These are phyloP conservation scores for Hormiphora californensis DNA, from an alignment of 37 sponge, comb jelly and placozoan species.

Conservation along the genomic window DNA sequence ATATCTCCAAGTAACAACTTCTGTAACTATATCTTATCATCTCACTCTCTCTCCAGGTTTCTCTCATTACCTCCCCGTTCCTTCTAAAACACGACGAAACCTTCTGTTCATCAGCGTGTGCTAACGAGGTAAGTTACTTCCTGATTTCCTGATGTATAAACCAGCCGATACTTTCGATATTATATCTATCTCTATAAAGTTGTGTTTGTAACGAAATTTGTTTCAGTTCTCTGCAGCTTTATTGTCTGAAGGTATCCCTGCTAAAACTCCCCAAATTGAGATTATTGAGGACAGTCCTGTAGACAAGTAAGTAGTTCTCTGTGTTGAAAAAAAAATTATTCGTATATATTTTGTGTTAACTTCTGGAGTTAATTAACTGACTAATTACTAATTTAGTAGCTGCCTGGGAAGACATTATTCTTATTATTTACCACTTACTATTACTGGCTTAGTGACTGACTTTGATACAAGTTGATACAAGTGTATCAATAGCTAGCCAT, in stretches of 20 bases:
- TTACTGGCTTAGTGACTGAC: too few relatives aligned
- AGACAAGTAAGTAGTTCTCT: constrained; percentile 19
- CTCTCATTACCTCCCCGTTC: constrained; percentile 20
- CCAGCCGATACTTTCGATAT: neutral
- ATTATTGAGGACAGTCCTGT: constrained; percentile 47
- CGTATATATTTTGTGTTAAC: too few relatives aligned
- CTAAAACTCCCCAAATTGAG: constrained; percentile 23
- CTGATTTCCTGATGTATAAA: neutral
- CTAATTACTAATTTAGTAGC: too few relatives aligned
- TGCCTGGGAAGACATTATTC: too few relatives aligned
- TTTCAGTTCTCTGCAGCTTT: neutral
- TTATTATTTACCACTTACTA: too few relatives aligned
- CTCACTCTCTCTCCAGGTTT: constrained; percentile 19
- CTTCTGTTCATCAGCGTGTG: constrained; percentile 41
- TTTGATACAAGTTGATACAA: too few relatives aligned
- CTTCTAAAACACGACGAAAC: constrained; percentile 38
- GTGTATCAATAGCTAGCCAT: too few relatives aligned
- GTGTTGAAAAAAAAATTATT: too few relatives aligned
- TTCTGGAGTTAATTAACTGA: too few relatives aligned
- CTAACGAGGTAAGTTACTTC: neutral
- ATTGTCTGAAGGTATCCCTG: neutral
- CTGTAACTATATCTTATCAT: too few relatives aligned
- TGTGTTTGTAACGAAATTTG: neutral
- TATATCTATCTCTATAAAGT: neutral
- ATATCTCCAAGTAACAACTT: too few relatives aligned